Evolutionary conservation across 1,140 invertebrate genomes (phyloP), one percentile per base, ranked within the genome.

Genomic region (Copidosoma floridanum): DNA sequence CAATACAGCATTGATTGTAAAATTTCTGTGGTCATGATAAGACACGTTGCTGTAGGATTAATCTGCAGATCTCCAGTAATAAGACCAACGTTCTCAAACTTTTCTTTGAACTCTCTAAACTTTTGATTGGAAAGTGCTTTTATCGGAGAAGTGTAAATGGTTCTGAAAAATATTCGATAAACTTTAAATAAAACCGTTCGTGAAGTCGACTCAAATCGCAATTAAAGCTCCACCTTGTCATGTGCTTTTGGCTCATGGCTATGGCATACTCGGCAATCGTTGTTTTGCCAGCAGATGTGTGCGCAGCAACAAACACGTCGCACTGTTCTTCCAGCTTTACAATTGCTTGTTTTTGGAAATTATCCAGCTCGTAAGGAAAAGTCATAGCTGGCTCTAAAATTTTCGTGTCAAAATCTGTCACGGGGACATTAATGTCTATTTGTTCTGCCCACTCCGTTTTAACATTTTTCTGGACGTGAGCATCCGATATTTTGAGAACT

Each of bases 1-100:
- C 94, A 93, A 73, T 98, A 99, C 2, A 99, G 76, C 96, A 99
- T 98, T 0, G 94, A 97, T 61, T 95, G 85, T 14, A 99, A 79
- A 71, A 99, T 99, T 85, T 99, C 98, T 1, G 98, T 99, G 0
- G 98, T 99, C 97, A 99, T 99, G 40, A 99, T 97, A 0, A 99
- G 85, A 79, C 97, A 99, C 3, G 91, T 87, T 1, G 96, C 96
- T 14, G 89, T 92, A 44, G 89, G 87, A 73, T 99, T 95, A 26
- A 99, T 91, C 80, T 99, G 97, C 51, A 98, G 86, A 81, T 99
- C 97, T 0, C 97, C 97, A 0, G 97, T 99, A 10, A 99, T 86
- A 0, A 99, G 81, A 5, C 96, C 96, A 26, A 99, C 95, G 71
- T 94, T 92, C 55, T 93, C 89, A 75, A 97, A 98, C 44, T 86